A percentile compares a stretch with the other conserved stretches of the same genome.
These are phyloP conservation scores for Enteromius anoplus DNA, from an alignment of 2,797 vertebrate genomes.

Conservation along the genomic window DNA sequence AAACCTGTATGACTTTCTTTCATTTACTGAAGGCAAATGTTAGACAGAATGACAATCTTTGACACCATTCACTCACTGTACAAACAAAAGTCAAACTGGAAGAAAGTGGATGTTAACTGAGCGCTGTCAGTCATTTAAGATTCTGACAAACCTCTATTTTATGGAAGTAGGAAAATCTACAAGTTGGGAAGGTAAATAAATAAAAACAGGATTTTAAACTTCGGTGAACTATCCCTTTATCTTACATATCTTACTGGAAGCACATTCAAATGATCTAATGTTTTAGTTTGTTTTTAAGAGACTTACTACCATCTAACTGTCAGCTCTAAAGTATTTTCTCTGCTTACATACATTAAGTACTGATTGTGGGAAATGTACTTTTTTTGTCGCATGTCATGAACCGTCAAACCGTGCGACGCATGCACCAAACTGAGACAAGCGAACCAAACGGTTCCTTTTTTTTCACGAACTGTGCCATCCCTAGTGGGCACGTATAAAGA, in stretches of 20 bases:
- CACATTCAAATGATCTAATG: not conserved
- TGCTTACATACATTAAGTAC: not conserved
- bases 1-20: not conserved
- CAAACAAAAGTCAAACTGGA: not conserved
- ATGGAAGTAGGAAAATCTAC: too few species aligned
- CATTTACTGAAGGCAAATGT: not conserved
- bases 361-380: too few species aligned
- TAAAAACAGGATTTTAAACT: too few species aligned
- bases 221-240: not conserved
- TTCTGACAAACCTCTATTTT: too few species aligned
- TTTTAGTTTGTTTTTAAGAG: not conserved
- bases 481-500: too few species aligned
- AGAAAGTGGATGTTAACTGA: not conserved
- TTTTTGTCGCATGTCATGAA: too few species aligned
- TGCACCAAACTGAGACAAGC: too few species aligned
- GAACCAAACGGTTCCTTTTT: too few species aligned
- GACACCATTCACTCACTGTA: not conserved
- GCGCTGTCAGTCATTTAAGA: too few species aligned
- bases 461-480: too few species aligned
- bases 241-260: not conserved
- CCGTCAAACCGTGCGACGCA: too few species aligned
- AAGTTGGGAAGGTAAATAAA: too few species aligned
- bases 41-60: not conserved
- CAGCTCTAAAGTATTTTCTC: not conserved
- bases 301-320: not conserved